Evolutionary conservation across 2,888 invertebrate genomes (phyloP).

Genomic region (Eupithecia insigniata): DNA sequence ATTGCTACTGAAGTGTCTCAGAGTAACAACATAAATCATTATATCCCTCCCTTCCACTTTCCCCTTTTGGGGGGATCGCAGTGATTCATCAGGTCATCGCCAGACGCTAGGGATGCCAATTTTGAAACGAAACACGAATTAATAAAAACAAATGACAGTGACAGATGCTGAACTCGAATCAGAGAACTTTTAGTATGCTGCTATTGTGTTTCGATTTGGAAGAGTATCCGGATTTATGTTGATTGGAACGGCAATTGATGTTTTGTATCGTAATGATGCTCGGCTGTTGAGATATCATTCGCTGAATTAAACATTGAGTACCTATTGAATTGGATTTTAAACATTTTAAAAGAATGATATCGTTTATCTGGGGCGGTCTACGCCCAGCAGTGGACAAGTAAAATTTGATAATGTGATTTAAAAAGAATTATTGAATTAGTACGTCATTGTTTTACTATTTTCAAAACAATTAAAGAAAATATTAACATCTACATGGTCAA

Average conservation of each 20-base stretch:
- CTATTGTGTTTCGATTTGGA: slow-evolving; percentile 38
- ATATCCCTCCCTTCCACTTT: slow-evolving; percentile 48
- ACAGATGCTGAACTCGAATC: slow-evolving; percentile 38
- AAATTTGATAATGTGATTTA: too few relatives aligned
- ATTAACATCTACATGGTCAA: too few relatives aligned
- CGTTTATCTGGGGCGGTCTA: too few relatives aligned
- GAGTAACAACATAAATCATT: slow-evolving; percentile 74
- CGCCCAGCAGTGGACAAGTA: too few relatives aligned
- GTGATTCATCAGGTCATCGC: slow-evolving; percentile 63
- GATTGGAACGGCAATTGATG: slow-evolving; percentile 21
- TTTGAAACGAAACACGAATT: slow-evolving; percentile 48
- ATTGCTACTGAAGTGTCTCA: slow-evolving; percentile 63
- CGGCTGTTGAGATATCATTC: slow-evolving; percentile 8
- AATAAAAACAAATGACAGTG: slow-evolving; percentile 48
- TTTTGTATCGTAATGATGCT: slow-evolving; percentile 21
- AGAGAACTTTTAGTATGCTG: slow-evolving; percentile 40
- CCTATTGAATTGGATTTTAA: not conserved
- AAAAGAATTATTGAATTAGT: too few relatives aligned
- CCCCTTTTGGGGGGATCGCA: slow-evolving; percentile 38
- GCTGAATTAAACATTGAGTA: too few relatives aligned
- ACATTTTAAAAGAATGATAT: not conserved
- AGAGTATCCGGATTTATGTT: slow-evolving; percentile 35
- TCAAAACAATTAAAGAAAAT: too few relatives aligned
- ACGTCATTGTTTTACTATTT: not conserved
- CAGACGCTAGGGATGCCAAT: slow-evolving; percentile 50